These are phyloP conservation scores for Heliconius hortense DNA, from an alignment of 2,888 invertebrate genomes.

Conservation along the genomic window DNA sequence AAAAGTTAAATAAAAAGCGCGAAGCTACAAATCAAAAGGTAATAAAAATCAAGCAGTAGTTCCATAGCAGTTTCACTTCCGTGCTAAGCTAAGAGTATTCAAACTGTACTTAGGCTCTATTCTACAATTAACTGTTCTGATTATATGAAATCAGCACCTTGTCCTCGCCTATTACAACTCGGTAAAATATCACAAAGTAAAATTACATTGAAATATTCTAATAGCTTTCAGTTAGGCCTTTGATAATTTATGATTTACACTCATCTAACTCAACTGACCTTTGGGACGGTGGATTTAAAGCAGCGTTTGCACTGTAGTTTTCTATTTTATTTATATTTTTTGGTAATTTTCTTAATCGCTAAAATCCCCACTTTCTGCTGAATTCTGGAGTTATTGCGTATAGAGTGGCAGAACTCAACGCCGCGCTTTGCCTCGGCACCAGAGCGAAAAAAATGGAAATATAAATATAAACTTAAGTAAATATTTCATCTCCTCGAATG, in stretches of 20 bases:
- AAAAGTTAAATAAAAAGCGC: too few species aligned
- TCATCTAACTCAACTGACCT: slow-evolving; percentile 40
- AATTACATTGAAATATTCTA: slow-evolving; percentile 24
- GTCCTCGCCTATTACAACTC: slow-evolving; percentile 13
- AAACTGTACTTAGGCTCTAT: neutral
- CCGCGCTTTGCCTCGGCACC: too few species aligned
- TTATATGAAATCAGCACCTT: slow-evolving; percentile 11
- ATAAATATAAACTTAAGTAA: too few species aligned
- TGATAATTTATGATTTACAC: slow-evolving; percentile 38
- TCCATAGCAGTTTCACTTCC: too few species aligned
- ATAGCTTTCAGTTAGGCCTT: slow-evolving; percentile 29
- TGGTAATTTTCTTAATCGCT: too few species aligned
- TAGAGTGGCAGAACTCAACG: too few species aligned
- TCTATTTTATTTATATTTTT: neutral
- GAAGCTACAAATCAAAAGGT: too few species aligned
- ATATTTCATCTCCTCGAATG: too few species aligned
- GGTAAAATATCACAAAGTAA: slow-evolving; percentile 22
- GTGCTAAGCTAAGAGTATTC: neutral
- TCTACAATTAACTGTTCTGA: neutral
- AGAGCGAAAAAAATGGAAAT: too few species aligned
- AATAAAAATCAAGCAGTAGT: too few species aligned
- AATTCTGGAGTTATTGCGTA: too few species aligned
- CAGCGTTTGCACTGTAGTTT: neutral
- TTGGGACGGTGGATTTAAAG: slow-evolving; percentile 25
- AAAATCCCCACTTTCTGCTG: too few species aligned